Evolutionary conservation across 2,113 vertebrate genomes (phyloP).

Genomic region (Piprites chloris): DNA sequence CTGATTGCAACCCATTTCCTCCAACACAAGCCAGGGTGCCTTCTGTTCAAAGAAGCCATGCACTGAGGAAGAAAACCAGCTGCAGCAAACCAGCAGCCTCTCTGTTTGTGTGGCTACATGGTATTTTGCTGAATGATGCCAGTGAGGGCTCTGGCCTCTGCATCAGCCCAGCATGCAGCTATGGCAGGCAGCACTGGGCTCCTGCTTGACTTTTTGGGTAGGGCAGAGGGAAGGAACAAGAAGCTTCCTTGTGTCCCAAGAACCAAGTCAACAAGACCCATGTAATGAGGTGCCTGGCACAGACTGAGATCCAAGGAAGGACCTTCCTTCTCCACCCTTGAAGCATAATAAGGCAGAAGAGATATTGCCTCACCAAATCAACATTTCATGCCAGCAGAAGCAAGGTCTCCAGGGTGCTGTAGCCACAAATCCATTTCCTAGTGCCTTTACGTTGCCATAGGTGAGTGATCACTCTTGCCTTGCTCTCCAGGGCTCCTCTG

Average conservation of each 20-base stretch:
- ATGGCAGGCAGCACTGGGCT: neutral
- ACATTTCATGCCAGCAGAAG: accelerated
- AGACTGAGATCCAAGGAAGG: neutral
- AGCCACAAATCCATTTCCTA: neutral
- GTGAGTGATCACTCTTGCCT: neutral
- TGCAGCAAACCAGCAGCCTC: neutral
- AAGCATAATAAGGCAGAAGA: neutral
- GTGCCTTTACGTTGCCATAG: neutral
- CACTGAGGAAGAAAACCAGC: neutral
- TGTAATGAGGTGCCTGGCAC: accelerated
- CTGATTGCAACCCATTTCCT: neutral
- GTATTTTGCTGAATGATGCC: neutral
- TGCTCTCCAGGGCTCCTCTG: neutral
- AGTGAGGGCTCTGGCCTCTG: neutral
- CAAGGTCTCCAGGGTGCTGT: neutral
- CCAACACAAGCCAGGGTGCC: neutral
- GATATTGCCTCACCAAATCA: neutral
- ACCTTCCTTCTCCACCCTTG: neutral
- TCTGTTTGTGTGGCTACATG: accelerated
- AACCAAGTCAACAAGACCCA: neutral
- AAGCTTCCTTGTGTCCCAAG: neutral
- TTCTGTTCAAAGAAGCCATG: neutral
- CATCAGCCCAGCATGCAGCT: accelerated
- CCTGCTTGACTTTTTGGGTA: neutral
- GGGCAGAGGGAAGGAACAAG: neutral